phyloP scores from a whole-genome alignment of 2,113 vertebrate species.

The Oenanthe oenanthe region DNA sequence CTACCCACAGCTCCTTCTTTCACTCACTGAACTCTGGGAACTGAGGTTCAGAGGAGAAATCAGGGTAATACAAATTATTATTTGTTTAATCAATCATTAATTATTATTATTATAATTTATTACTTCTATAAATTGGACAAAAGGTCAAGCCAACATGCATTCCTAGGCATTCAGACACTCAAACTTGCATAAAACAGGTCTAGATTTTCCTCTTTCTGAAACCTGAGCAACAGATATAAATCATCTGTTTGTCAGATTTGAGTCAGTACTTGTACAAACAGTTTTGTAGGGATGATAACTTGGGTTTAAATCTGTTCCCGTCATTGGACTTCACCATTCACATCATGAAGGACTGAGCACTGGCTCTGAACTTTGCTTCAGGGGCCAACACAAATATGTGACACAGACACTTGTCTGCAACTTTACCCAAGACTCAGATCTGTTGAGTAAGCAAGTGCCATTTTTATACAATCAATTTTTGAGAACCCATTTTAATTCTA shows the following conservation, averaged over 20 bases:
- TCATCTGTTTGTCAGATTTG: background rate
- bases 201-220: background rate
- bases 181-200: background rate
- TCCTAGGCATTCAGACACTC: background rate
- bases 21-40: background rate
- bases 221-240: background rate
- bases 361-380: background rate
- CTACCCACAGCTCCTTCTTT: background rate
- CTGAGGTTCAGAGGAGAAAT: background rate
- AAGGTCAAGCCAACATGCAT: background rate
- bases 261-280: background rate
- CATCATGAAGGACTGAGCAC: background rate
- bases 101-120: background rate
- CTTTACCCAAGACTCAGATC: background rate
- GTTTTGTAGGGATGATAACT: background rate
- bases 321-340: background rate
- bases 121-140: background rate
- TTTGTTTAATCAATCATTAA: background rate
- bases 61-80: background rate
- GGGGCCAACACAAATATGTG: background rate
- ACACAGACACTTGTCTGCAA: background rate
- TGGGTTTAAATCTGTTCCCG: background rate
- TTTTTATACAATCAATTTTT: constrained; percentile 20
- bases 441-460: constrained; percentile 23
- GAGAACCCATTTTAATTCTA: constrained; percentile 16